phyloP scores from a whole-genome alignment of 2,113 vertebrate genomes.

The Thinocorus orbignyianus region DNA sequence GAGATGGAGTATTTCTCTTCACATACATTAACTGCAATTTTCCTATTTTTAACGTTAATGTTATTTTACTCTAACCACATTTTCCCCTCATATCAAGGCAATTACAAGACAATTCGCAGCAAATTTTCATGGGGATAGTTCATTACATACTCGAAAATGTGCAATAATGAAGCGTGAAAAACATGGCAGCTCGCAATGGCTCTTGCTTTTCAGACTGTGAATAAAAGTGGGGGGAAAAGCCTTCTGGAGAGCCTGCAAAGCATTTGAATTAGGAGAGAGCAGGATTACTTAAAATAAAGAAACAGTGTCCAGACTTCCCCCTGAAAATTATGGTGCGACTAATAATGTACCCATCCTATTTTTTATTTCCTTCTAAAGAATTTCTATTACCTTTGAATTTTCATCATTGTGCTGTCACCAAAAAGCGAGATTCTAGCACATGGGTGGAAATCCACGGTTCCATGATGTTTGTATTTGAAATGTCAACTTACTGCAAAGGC shows the following conservation, averaged over 20 bases:
- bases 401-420: not conserved
- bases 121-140: constrained; percentile 61
- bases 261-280: not conserved
- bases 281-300: not conserved
- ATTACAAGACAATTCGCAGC: constrained; percentile 61
- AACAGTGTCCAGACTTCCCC: not conserved
- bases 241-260: not conserved
- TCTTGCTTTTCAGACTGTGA: not conserved
- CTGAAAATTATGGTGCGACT: not conserved
- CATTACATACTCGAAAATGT: constrained; percentile 50
- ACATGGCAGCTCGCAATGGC: constrained; percentile 38
- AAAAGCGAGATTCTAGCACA: not conserved
- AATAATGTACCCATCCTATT: not conserved
- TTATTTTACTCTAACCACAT: constrained; percentile 50
- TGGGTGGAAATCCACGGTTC: not conserved
- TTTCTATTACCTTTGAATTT: not conserved
- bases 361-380: not conserved
- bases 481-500: not conserved
- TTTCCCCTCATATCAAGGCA: constrained; percentile 43
- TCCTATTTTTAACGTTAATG: constrained; percentile 46
- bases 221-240: not conserved
- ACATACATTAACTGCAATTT: constrained; percentile 44
- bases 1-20: constrained; percentile 2
- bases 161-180: constrained; percentile 56
- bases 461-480: fast-evolving